Evolutionary conservation across 2,113 vertebrate genomes (phyloP), one percentile per base, ranked within the genome.

Genomic region (Ascaphus truei): DNA sequence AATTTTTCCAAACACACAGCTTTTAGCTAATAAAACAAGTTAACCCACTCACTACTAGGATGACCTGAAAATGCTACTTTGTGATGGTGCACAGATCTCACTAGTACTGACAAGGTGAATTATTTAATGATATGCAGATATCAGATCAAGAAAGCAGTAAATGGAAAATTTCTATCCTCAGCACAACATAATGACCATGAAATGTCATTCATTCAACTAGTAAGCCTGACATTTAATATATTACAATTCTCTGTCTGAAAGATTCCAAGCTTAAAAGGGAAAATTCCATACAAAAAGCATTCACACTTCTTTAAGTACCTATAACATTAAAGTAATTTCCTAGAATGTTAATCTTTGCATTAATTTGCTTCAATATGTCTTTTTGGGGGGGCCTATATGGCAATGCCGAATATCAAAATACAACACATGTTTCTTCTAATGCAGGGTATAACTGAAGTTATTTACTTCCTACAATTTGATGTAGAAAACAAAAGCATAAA

Each of bases 171-270:
- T 45, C n/a, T 68, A 55, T 68, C 53, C 55, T 68, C 65, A 18
- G 43, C 41, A 68, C 48, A 27, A 45, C 55, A 59, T 68, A 68
- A 68, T 68, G 65, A 48, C 65, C 65, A 68, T 68, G 65, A 68
- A 68, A 68, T 68, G 65, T 68, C 65, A 68, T 68, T 68, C 55
- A 68, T 59, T 59, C 65, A 30, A 68, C 65, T 59, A 47, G 52
- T 55, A 68, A 68, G 22, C 36, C 30, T 68, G 64, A 68, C 64
- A 48, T 68, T 68, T 68, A 68, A 68, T 68, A 59, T 59, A 59
- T 58, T 59, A 68, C 33, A 50, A 59, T 59, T 57, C 31, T 59
- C 55, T 68, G 55, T 68, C 41, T 59, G 58, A 59, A 68, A 68
- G 41, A 59, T 48, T 68, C 65, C n/a, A 50, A 39, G 53, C 27